Evolutionary conservation across 1,140 invertebrate species (phyloP), one percentile per base, ranked within the genome.

Genomic region (Lepidostoma basale): DNA sequence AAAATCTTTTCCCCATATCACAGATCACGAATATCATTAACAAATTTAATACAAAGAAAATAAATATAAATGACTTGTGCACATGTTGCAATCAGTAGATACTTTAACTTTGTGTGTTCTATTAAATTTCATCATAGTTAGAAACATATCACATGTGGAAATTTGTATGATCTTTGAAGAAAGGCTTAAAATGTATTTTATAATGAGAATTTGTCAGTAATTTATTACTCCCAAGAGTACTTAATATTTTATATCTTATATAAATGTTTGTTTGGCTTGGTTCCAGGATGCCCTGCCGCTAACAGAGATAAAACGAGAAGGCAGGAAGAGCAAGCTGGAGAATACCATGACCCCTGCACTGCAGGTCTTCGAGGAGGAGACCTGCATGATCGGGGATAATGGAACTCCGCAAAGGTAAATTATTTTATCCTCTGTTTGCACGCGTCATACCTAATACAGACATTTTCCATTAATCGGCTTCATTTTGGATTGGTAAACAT

Each of bases 311-410:
- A 72, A 67, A 47, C 16, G 47, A 20, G 62, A 45, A 30, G 62
- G 44, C 6, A 63, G 59, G 18, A 73, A 67, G 45, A 67, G 47
- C 30, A 73, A 69, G 67, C n/a, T 56, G 14, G 49, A 59, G 52
- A 18, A 58, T 2, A 67, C 47, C 1, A 76, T 77, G 8, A 80
- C 80, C 0, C 79, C 82, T 2, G 84, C 84, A 0, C 81, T 89
- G 28, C 88, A 90, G 74, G 84, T 90, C 3, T 91, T 92, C 74
- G 92, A 94, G 76, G 92, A 94, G 77, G 92, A 94, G 74, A 95
- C 92, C 2, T 86, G 92, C 73, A 95, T 94, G 92, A 94, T 92
- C 80, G 91, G 91, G 9, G 90, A 92, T 74, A 82, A 85, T 74
- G 82, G 81, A 44, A 87, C 83, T 52, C 80, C 79, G 18, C 79